Evolutionary conservation across 2,888 invertebrate species (phyloP), one percentile per base, ranked within the genome.

Genomic region (Drosophila nr. medialis): DNA sequence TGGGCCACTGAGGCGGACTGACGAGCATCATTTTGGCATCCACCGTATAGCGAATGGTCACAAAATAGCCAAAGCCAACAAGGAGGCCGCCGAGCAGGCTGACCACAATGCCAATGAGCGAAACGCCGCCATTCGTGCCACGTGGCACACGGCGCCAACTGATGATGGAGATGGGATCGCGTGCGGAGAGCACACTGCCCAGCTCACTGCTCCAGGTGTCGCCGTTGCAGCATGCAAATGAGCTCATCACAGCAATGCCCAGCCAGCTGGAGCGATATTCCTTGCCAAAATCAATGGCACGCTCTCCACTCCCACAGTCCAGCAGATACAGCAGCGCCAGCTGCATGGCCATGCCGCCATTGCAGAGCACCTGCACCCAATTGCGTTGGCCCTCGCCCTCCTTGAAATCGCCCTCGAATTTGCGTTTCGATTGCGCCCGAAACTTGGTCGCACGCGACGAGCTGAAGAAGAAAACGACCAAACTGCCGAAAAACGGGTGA

Each of bases 181-280:
- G 93, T 32, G 92, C 93, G 8, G 96, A 95, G 27, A 97, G 91
- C 0, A 97, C 98, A 38, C 96, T 94, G 2, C 97, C 98, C 24
- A 98, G 92, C 93, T 98, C 98, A 42, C 97, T 98, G 55, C 98
- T 97, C 96, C 97, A 97, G 0, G 98, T 98, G 90, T 98, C 98
- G 0, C 98, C 98, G 91, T 96, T 96, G 81, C 96, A 96, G 89
- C 97, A 96, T 18, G 97, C 95, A 86, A 97, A 94, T 0, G 96
- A 83, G 96, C 96, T 96, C 80, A 98, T 93, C 60, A 97, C 94
- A 36, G 96, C 96, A 81, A 97, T 93, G 4, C 96, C 95, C n/a
- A 97, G 93, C 97, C 97, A 97, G 4, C 97, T 97, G 30, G 96
- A 95, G 88, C 96, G 94, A 88, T 97, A 97, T 86, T 96, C 94